These are phyloP conservation scores for Heterotis niloticus DNA, from an alignment of 2,113 vertebrate genomes.

Conservation along the genomic window DNA sequence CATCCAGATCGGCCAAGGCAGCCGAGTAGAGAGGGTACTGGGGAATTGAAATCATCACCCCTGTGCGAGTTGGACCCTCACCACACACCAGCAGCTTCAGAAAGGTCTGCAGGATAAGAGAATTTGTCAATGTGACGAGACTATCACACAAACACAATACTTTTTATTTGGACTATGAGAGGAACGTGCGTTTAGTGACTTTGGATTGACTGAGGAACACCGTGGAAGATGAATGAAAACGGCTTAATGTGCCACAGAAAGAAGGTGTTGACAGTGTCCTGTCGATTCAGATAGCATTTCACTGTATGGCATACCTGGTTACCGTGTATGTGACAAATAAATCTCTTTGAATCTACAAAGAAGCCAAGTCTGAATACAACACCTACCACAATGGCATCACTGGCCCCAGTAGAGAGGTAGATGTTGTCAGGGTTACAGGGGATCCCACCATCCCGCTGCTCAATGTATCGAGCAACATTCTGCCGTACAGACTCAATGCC, in stretches of 20 bases:
- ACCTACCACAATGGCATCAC: conserved; percentile 63
- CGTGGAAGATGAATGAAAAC: conserved; percentile 50
- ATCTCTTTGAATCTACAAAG: background rate
- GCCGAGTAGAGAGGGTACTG: conserved; percentile 78
- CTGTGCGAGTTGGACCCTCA: conserved; percentile 52
- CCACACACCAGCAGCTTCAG: conserved; percentile 68
- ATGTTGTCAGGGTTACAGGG: conserved; percentile 55
- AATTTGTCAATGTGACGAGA: background rate
- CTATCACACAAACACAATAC: background rate
- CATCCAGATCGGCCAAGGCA: conserved; percentile 58
- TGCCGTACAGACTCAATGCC: conserved; percentile 63
- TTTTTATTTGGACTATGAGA: background rate
- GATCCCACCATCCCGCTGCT: conserved; percentile 66
- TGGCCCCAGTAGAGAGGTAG: conserved; percentile 70
- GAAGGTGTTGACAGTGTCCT: conserved; percentile 73
- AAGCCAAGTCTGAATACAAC: background rate
- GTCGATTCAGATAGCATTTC: no score
- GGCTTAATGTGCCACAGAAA: conserved; percentile 27
- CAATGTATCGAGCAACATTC: conserved; percentile 62
- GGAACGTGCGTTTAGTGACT: background rate
- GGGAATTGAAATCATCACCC: conserved; percentile 71
- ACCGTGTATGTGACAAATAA: no score
- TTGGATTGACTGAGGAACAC: background rate
- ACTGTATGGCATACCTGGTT: no score
- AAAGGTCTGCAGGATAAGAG: conserved; percentile 48